phyloP scores from a whole-genome alignment of 2,888 invertebrate genomes.

The Hemistola chrysoprasaria region DNA sequence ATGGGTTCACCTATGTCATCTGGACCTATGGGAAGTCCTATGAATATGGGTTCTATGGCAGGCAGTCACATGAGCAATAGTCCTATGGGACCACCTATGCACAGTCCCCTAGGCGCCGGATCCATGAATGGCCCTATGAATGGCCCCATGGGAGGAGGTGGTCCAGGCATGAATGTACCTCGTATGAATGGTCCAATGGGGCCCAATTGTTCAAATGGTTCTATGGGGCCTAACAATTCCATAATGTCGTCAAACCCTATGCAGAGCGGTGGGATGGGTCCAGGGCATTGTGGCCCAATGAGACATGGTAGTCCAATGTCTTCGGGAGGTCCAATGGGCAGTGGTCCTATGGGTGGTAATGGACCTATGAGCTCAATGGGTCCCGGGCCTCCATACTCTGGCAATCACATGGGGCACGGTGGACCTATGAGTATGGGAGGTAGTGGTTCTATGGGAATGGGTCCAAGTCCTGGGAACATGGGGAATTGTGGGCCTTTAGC shows the following conservation, averaged over 20 bases:
- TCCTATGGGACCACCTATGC: slow-evolving; percentile 90
- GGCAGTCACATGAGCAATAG: slow-evolving; percentile 85
- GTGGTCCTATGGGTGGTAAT: slow-evolving; percentile 81
- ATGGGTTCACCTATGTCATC: slow-evolving; percentile 87
- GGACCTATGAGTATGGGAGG: slow-evolving; percentile 79
- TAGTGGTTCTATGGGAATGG: slow-evolving; percentile 73
- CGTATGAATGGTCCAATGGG: slow-evolving; percentile 82
- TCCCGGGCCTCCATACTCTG: slow-evolving; percentile 72
- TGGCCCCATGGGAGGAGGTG: slow-evolving; percentile 83
- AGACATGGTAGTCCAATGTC: slow-evolving; percentile 81
- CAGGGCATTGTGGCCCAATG: slow-evolving; percentile 79
- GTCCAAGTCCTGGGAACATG: slow-evolving; percentile 74
- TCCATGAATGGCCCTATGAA: slow-evolving; percentile 82
- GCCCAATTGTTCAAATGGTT: slow-evolving; percentile 80
- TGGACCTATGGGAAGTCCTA: slow-evolving; percentile 88
- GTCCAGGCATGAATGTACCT: slow-evolving; percentile 81
- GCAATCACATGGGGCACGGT: slow-evolving; percentile 77
- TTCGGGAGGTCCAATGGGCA: slow-evolving; percentile 73
- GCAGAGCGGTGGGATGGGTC: slow-evolving; percentile 76
- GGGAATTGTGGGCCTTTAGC: slow-evolving; percentile 75
- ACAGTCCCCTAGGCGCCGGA: slow-evolving; percentile 84
- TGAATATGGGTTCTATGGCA: slow-evolving; percentile 85
- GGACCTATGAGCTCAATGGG: slow-evolving; percentile 77
- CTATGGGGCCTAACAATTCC: slow-evolving; percentile 79
- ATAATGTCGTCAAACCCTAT: slow-evolving; percentile 81